Base-by-base conservation (phyloP, 1,140 invertebrate genomes). In the Homarus americanus region DNA sequence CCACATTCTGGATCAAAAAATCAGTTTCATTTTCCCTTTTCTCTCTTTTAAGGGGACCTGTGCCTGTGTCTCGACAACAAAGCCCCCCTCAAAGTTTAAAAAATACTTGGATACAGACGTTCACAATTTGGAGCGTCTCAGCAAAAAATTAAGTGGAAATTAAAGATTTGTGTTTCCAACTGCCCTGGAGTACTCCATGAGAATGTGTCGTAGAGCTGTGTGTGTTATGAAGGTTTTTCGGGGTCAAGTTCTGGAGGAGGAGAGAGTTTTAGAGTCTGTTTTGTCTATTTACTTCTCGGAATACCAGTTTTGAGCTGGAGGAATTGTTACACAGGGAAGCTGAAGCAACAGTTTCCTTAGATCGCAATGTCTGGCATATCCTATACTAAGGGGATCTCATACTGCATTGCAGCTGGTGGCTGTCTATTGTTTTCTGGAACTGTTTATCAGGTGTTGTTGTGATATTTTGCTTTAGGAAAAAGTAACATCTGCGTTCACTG, bases 401-500 rank as follows among this genome's bases (percentile, higher is more conserved):
- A 69, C n/a, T 69, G n/a, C n/a, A 69, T 69, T 69, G 28, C 12
- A 69, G 36, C 53, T 84, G 63, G 36, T 84, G 82, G 82, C 63
- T 66, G 38, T 84, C 66, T 84, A 44, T 66, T 72, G 40, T 58
- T 66, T 83, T 58, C n/a, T 83, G 28, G 58, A 53, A 58, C 34
- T 36, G 75, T 78, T 78, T 40, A 38, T 41, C 20, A 15, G n/a
- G 63, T 69, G 63, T 69, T 69, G 28, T 38, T 40, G 40, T 79
- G n/a, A 28, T n/a, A 32, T 79, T 10, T 28, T 79, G 76, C 1
- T 44, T 44, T 79, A 49, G 44, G 76, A 41, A 78, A 76, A 78
- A 49, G 36, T 44, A 88, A 79, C 24, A 80, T 79, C 63, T 84
- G 44, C 53, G 88, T 90, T 90, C 88, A 84, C 88, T 83, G 69